phyloP scores from a whole-genome alignment of 2,888 invertebrate genomes.

The Pyrrhosoma nymphula region DNA sequence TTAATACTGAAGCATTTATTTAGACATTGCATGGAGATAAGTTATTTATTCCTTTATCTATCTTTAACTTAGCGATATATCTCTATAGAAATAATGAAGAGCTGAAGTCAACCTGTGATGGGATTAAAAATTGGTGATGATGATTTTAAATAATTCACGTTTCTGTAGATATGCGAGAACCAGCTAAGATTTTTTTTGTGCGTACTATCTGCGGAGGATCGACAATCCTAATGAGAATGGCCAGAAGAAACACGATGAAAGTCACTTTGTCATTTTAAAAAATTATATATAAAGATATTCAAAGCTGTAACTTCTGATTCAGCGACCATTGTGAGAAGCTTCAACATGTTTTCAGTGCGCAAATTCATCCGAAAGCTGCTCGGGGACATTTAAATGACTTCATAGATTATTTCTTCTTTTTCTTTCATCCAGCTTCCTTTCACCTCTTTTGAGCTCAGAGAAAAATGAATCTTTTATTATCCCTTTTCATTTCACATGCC shows the following conservation, averaged over 20 bases:
- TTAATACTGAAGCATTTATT: too few species aligned
- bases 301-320: not conserved
- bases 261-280: not conserved
- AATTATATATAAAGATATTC: not conserved
- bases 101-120: too few species aligned
- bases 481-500: not conserved
- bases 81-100: too few species aligned
- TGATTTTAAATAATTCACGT: too few species aligned
- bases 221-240: not conserved
- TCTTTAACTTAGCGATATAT: too few species aligned
- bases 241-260: not conserved
- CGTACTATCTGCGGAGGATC: not conserved
- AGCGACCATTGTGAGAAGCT: not conserved
- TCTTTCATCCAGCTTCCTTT: not conserved
- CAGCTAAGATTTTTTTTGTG: too few species aligned
- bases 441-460: not conserved
- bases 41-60: too few species aligned
- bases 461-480: not conserved
- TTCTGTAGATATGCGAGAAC: too few species aligned
- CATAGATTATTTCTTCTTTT: not conserved
- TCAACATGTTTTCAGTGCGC: not conserved
- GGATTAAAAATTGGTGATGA: too few species aligned
- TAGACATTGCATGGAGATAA: too few species aligned
- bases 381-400: not conserved
- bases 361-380: not conserved